Conservation (phyloP, 2,888 invertebrate species). For the Zelleria hepariella region DNA sequence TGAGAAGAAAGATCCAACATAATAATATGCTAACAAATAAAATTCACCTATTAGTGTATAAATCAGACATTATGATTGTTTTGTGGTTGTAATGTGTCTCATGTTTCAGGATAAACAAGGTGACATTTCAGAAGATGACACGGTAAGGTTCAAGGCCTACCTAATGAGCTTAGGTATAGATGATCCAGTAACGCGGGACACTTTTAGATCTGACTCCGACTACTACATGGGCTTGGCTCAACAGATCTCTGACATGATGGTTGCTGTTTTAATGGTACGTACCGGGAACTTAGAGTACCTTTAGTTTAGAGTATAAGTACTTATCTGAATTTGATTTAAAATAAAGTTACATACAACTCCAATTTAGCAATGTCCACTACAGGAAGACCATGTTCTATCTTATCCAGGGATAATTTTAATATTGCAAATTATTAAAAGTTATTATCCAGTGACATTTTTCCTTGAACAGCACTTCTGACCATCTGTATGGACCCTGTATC, state of each 20-base stretch:
- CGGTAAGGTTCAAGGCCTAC: slow-evolving; percentile 95
- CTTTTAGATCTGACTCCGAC: slow-evolving; percentile 86
- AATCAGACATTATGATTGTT: no score
- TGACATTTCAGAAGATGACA: slow-evolving; percentile 97
- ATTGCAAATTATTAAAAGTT: no score
- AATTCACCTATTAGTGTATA: no score
- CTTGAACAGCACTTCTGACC: no score
- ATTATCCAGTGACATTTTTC: no score
- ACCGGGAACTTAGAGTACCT: background rate
- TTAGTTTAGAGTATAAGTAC: background rate
- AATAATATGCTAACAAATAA: no score
- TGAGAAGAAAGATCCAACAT: no score
- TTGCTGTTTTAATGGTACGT: slow-evolving; percentile 83
- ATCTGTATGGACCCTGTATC: no score
- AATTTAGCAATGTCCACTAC: no score
- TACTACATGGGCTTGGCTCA: slow-evolving; percentile 89
- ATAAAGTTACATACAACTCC: no score
- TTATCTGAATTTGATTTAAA: no score
- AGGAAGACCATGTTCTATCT: no score
- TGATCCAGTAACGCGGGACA: slow-evolving; percentile 96
- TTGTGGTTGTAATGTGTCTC: background rate
- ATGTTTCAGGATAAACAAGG: slow-evolving; percentile 86
- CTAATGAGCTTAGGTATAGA: slow-evolving; percentile 97
- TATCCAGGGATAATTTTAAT: background rate
- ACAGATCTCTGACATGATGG: slow-evolving; percentile 87